Conservation (phyloP, 2,113 vertebrate genomes). For the Hassar affinis region DNA sequence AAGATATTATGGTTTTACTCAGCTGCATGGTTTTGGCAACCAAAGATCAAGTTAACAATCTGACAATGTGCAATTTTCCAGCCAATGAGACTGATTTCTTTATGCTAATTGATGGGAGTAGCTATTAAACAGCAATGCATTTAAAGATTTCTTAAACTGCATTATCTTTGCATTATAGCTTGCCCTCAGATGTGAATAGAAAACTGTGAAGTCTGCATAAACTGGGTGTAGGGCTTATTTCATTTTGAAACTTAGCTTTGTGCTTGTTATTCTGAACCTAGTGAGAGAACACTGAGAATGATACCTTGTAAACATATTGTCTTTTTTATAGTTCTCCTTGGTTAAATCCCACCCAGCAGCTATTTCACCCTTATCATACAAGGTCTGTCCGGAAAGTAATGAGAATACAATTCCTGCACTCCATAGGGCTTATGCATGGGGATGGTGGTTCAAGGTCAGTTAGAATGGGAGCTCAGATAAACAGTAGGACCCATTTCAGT, state of each 20-base stretch:
- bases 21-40: slow-evolving; percentile 27
- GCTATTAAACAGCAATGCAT: neutral
- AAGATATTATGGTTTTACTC: slow-evolving; percentile 30
- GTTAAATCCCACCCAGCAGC: neutral
- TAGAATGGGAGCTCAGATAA: too few species aligned
- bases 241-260: neutral
- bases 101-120: neutral
- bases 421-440: too few species aligned
- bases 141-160: neutral
- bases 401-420: too few species aligned
- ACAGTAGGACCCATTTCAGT: too few species aligned
- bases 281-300: neutral
- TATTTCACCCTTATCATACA: neutral
- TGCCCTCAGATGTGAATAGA: neutral
- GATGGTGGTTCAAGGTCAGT: too few species aligned
- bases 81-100: slow-evolving; percentile 8
- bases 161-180: neutral
- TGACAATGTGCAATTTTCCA: slow-evolving; percentile 31
- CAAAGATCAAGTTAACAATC: slow-evolving; percentile 8
- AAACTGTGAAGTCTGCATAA: neutral
- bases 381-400: too few species aligned
- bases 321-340: neutral
- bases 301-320: neutral
- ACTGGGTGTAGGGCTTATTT: neutral
- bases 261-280: neutral